Conservation (phyloP, 2,888 invertebrate species). For the Nemoura dubitans region DNA sequence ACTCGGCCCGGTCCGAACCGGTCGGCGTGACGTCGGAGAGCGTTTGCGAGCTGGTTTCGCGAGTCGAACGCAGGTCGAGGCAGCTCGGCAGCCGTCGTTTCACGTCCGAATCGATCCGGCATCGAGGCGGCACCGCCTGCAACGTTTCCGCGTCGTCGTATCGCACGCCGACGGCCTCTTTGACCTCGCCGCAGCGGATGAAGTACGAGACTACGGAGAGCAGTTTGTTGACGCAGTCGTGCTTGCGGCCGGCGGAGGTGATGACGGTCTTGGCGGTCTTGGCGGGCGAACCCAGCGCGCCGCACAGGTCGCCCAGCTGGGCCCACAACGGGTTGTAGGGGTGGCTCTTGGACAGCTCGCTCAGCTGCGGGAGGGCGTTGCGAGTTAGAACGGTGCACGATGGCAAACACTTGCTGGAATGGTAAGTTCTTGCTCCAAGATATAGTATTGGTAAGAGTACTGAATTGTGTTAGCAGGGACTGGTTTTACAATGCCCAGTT, state of each 20-base stretch:
- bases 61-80: neutral
- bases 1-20: too few relatives aligned
- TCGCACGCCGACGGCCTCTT: conserved; percentile 53
- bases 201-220: conserved; percentile 87
- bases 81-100: neutral
- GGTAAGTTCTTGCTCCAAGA: too few relatives aligned
- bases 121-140: neutral
- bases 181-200: conserved; percentile 80
- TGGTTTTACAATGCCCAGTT: too few relatives aligned
- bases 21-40: neutral
- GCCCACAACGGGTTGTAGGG: conserved; percentile 93
- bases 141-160: neutral
- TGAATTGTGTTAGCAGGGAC: too few relatives aligned
- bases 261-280: conserved; percentile 82
- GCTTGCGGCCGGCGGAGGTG: conserved; percentile 67
- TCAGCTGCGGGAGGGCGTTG: conserved; percentile 58
- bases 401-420: too few relatives aligned
- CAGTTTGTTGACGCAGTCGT: conserved; percentile 75
- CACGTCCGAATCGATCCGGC: neutral
- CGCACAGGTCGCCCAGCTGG: conserved; percentile 86
- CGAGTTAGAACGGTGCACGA: too few relatives aligned
- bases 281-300: conserved; percentile 82
- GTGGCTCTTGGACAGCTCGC: conserved; percentile 66
- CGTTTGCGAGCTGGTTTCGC: neutral
- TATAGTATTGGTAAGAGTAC: too few relatives aligned